Evolutionary conservation across 2,888 invertebrate genomes (phyloP).

Genomic region (Odontocolon sp.): DNA sequence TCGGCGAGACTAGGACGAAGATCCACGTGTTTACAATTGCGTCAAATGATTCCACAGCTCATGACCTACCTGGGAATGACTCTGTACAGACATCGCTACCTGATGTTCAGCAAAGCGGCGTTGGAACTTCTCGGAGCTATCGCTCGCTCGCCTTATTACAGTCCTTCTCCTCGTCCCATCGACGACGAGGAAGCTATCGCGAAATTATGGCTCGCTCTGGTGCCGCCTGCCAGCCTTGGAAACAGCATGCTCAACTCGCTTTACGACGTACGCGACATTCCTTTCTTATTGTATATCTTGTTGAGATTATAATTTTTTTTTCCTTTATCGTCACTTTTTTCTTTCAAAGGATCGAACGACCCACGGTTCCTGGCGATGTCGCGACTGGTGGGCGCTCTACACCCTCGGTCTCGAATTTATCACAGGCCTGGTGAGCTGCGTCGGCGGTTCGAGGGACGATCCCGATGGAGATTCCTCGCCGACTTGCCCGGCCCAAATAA

Average conservation of each 20-base stretch:
- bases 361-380: conserved; percentile 75
- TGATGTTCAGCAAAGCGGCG: conserved; percentile 75
- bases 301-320: not conserved
- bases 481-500: conserved; percentile 66
- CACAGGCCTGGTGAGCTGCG: conserved; percentile 69
- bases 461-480: conserved; percentile 46
- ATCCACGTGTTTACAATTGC: conserved; percentile 71
- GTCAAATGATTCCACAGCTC: conserved; percentile 75
- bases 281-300: not conserved
- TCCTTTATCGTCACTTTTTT: no score
- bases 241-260: conserved; percentile 75
- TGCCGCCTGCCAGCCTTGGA: conserved; percentile 74
- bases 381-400: conserved; percentile 79
- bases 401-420: conserved; percentile 77
- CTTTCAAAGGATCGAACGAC: conserved; percentile 69
- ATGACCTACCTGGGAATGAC: conserved; percentile 73
- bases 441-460: conserved; percentile 62
- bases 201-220: conserved; percentile 75
- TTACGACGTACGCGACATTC: conserved; percentile 69
- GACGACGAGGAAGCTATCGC: conserved; percentile 73
- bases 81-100: conserved; percentile 73
- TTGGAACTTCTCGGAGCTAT: conserved; percentile 74
- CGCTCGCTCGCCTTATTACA: conserved; percentile 72
- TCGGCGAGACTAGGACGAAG: conserved; percentile 63
- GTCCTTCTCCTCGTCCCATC: conserved; percentile 68